These are phyloP conservation scores for Kuschelorhynchus macadamiae DNA, from an alignment of 2,888 invertebrate genomes.

Conservation along the genomic window DNA sequence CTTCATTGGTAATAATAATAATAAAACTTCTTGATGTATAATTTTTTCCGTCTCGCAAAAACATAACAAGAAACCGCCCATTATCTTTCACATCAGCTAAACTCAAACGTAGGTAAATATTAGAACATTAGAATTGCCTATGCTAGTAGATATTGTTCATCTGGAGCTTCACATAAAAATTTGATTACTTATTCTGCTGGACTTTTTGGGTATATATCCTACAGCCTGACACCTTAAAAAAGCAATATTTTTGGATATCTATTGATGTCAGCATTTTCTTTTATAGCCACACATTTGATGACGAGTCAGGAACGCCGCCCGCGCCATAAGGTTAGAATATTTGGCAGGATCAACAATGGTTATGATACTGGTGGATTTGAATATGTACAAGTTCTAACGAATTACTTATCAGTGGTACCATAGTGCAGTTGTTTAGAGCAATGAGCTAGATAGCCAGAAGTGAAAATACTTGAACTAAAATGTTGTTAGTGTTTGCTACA, in stretches of 20 bases:
- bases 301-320: no score
- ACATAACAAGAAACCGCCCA: slow-evolving; percentile 10
- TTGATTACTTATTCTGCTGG: background rate
- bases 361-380: no score
- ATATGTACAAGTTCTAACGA: no score
- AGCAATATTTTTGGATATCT: background rate
- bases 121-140: background rate
- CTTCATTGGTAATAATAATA: slow-evolving; percentile 1
- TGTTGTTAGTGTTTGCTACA: no score
- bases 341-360: no score
- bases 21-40: slow-evolving; percentile 13
- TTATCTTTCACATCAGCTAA: slow-evolving; percentile 10
- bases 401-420: no score
- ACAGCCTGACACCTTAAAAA: slow-evolving; percentile 10
- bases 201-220: slow-evolving; percentile 9
- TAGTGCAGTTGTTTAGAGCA: no score
- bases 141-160: background rate
- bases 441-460: no score
- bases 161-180: background rate
- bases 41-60: slow-evolving; percentile 14
- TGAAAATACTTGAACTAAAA: no score
- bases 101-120: background rate
- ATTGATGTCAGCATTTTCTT: no score
- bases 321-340: no score
- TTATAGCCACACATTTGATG: no score